Evolutionary conservation across 2,888 invertebrate species (phyloP), one percentile per base, ranked within the genome.

Genomic region (Synergus umbraculus): DNA sequence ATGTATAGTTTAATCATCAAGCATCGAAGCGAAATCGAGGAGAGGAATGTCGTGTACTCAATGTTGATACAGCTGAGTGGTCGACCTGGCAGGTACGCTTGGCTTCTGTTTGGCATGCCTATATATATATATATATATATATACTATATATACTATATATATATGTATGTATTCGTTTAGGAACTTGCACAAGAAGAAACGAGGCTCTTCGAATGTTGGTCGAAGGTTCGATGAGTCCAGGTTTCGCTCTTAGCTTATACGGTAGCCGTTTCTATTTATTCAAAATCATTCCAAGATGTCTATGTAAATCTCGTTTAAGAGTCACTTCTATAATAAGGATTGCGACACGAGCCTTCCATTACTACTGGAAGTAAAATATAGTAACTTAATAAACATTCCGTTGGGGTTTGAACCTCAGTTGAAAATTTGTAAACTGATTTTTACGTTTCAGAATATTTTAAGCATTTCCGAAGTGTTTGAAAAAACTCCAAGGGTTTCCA

Each of bases 51-150:
- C 92, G 87, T 92, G 91, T 92, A 91, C 88, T 88, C 87, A 88
- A 89, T 92, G 92, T 92, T 92, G 91, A 92, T 92, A 92, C 92
- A 92, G 92, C 92, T 92, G 92, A 92, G 91, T 92, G 91, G 90
- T 90, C 90, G 89, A 88, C 87, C 88, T 86, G 87, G 88, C 90
- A 89, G 88, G 90, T 87, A 87, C 88, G 87, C 87, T 85, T 86
- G 86, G 91, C 92, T 92, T 91, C 92, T 91, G 92, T 92, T 92
- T 91, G 91, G 91, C 91, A 88, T 91, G 89, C 89, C 89, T 86
- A 84, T 84, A 22, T 22, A 22, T 22, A 22, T 86, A 84, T 84
- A 22, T 22, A 22, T 22, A 22, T 22, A 22, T 22, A 22, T 22
- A 22, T 22, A 22, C 22, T 22, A 22, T 22, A 22, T 22, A 22